Evolutionary conservation across 1,140 invertebrate species (phyloP).

Genomic region (Sinonovacula constricta): DNA sequence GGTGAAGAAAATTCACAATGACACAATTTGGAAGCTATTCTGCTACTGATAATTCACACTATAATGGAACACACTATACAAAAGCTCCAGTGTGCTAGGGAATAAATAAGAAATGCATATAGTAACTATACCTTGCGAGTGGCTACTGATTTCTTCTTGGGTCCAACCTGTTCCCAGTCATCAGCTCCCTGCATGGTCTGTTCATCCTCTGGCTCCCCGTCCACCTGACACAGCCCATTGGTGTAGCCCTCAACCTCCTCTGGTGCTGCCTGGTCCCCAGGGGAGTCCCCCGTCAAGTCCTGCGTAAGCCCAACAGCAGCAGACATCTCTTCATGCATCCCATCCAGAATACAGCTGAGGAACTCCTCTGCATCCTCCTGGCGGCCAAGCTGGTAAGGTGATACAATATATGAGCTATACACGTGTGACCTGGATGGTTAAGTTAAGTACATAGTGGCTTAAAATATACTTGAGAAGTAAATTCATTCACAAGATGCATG

Average conservation of each 20-base stretch:
- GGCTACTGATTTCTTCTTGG: slow-evolving; percentile 91
- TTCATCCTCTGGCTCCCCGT: slow-evolving; percentile 71
- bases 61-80: too few species aligned
- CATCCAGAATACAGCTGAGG: slow-evolving; percentile 93
- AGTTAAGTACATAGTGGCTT: too few species aligned
- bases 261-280: background rate
- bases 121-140: slow-evolving; percentile 83
- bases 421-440: too few species aligned
- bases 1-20: too few species aligned
- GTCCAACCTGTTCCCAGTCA: slow-evolving; percentile 87
- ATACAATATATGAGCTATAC: too few species aligned
- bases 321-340: slow-evolving; percentile 97
- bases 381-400: slow-evolving; percentile 69
- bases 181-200: slow-evolving; percentile 72
- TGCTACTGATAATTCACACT: too few species aligned
- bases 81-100: background rate
- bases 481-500: too few species aligned
- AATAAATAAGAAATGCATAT: background rate
- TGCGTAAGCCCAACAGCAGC: slow-evolving; percentile 77
- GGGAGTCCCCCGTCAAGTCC: too few species aligned
- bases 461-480: too few species aligned
- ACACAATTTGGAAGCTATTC: too few species aligned
- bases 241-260: slow-evolving; percentile 26
- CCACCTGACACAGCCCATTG: slow-evolving; percentile 53
- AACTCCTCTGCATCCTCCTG: slow-evolving; percentile 98